Percentiles rank a stretch among this genome's conserved stretches.
Conservation (phyloP, 2,888 invertebrate genomes). For the Cabera pusaria region DNA sequence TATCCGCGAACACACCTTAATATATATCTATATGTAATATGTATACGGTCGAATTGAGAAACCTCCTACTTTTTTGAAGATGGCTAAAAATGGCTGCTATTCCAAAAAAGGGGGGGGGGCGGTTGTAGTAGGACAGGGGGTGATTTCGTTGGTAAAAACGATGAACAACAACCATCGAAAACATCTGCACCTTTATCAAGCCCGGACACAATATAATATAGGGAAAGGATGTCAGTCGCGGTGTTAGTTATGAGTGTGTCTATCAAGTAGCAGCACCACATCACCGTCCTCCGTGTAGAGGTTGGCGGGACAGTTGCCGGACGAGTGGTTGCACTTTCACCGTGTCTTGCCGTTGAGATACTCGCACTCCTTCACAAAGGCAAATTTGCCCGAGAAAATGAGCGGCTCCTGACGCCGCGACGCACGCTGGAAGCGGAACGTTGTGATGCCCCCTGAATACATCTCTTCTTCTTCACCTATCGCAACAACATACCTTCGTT, state of each 20-base stretch:
- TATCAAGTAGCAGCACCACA: slow-evolving; percentile 56
- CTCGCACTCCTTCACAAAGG: slow-evolving; percentile 52
- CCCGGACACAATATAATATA: no score
- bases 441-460: slow-evolving; percentile 16
- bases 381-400: slow-evolving; percentile 51
- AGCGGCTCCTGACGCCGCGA: slow-evolving; percentile 45
- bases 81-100: no score
- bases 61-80: no score
- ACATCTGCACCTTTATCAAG: no score
- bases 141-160: no score
- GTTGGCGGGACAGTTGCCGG: slow-evolving; percentile 52
- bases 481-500: slow-evolving; percentile 16
- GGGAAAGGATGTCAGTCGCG: no score
- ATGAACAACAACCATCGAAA: no score
- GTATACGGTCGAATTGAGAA: no score
- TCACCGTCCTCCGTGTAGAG: slow-evolving; percentile 56
- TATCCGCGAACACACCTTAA: no score
- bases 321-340: slow-evolving; percentile 52
- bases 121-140: no score
- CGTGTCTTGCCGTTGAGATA: slow-evolving; percentile 52
- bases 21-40: no score
- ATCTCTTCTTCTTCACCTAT: slow-evolving; percentile 10
- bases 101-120: no score
- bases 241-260: slow-evolving; percentile 48
- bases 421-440: slow-evolving; percentile 40